Base-by-base conservation (phyloP, 1,140 invertebrate genomes). In the Pachypeltis micranthus region DNA sequence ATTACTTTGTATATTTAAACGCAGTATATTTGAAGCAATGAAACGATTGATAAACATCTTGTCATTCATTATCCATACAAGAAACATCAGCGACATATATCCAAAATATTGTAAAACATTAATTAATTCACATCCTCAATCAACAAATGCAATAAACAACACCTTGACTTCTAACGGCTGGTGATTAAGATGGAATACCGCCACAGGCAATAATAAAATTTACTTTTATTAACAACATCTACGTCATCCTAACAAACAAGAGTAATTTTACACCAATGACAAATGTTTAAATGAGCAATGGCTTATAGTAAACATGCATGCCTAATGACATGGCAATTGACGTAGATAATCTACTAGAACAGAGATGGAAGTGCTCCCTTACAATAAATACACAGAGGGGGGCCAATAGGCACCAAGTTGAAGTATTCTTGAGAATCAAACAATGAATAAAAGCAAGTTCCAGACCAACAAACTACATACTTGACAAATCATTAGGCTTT, bases 41-140 rank as follows among this genome's bases (percentile, higher is more conserved):
- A 62, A 62, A 62, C 61, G 61, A 62, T 62, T 62, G 25, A 62
- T 62, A 62, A 62, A 62, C 56, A 58, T 58, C 55, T 62, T 62
- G 44, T 55, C 44, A 62, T 55, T 34, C 61, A 25, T 62, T 44
- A 44, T 24, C 27, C 44, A 62, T 62, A 62, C 61, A 62, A 47
- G 44, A 62, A 62, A 39, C 44, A 62, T 62, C 61, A 62, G 61
- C 61, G 61, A 62, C 61, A 62, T 62, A 62, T 62, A 44, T n/a
- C 61, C 61, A 39, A 19, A 26, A 31, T 14, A 27, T 39, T 54
- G 51, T 3, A 27, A 62, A 62, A 62, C 61, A 55, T 62, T 61
- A 39, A 44, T 28, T 27, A 39, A 26, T 61, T 44, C 1, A 39
- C 31, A 39, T 39, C 7, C 31, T 39, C 16, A 39, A 39, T 21